These are phyloP conservation scores for Heliconius himera DNA, from an alignment of 1,140 invertebrate genomes.

Conservation along the genomic window DNA sequence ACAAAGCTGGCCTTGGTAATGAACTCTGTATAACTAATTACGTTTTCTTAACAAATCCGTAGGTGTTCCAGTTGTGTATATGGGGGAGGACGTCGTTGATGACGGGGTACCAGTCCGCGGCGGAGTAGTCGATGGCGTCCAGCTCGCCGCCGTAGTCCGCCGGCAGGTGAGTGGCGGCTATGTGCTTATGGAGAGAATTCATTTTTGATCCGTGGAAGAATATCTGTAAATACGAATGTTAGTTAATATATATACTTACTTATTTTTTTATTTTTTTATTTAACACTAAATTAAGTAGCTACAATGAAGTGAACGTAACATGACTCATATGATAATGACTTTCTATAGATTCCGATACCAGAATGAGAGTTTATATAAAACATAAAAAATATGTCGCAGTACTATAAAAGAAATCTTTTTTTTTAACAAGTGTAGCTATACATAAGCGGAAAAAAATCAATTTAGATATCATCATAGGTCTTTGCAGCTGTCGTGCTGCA, in stretches of 20 bases:
- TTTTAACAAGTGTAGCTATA: no score
- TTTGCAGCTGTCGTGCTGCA: no score
- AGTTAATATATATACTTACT: not conserved
- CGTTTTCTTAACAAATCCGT: conserved; percentile 83
- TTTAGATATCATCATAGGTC: no score
- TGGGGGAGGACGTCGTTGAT: conserved; percentile 84
- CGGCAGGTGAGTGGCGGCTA: conserved; percentile 86
- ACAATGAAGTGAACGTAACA: no score
- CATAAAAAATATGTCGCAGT: no score
- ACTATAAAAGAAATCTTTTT: no score
- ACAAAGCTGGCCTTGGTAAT: not conserved
- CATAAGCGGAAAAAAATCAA: no score
- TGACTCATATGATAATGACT: no score
- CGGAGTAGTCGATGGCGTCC: conserved; percentile 88
- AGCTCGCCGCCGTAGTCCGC: conserved; percentile 88
- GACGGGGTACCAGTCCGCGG: conserved; percentile 87
- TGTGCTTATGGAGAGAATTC: conserved; percentile 86
- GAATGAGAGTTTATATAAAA: no score
- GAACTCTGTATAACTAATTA: conserved; percentile 37
- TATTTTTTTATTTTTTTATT: no score
- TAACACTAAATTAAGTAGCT: no score
- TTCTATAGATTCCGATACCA: no score
- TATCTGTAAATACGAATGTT: conserved; percentile 81
- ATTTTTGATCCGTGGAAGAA: conserved; percentile 90
- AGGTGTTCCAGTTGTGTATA: conserved; percentile 85